Evolutionary conservation across 2,797 vertebrate genomes (phyloP), one percentile per base, ranked within the genome.

Genomic region (Alcedo atthis): DNA sequence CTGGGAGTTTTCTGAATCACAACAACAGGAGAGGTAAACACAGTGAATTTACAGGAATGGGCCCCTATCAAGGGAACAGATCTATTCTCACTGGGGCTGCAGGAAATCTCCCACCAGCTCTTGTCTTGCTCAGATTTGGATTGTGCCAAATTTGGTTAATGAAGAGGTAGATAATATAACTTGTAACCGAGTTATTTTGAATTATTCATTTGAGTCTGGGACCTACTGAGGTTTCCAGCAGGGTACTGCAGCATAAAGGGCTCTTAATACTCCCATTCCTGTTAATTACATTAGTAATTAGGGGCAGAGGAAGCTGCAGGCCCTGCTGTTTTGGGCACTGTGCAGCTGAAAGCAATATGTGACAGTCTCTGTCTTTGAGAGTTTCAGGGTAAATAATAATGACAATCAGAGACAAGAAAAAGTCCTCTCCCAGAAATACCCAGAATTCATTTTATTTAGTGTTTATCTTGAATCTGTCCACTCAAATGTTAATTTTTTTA

Each of bases 251-350:
- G 57, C 24, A 32, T 51, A 67, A 89, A 93, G 7, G 28, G 33
- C 42, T 88, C 33, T 53, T 79, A 84, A 79, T 67, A 48, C 35
- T 92, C 15, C 63, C 54, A 71, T 67, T 24, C 1, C 15, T 81
- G 64, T 70, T 94, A 89, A 93, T 94, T 91, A 84, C 22, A 20
- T 84, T 68, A 67, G 64, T 90, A 90, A 86, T 92, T 82, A 91
- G 66, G 25, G 64, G 71, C n/a, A 12, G 84, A 33, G 21, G 42
- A 81, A 70, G 61, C 64, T 88, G 45, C 49, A 67, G 83, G 59
- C 77, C 13, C 37, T 77, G 26, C 75, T 93, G 77, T 73, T 93
- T 86, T 80, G 53, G 77, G 64, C 5, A 28, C 45, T 58, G 45
- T 53, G 22, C 28, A 57, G 57, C 43, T 69, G 76, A 80, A 87